Conservation (phyloP, 2,113 vertebrate genomes). For the Hystrix cristata region DNA sequence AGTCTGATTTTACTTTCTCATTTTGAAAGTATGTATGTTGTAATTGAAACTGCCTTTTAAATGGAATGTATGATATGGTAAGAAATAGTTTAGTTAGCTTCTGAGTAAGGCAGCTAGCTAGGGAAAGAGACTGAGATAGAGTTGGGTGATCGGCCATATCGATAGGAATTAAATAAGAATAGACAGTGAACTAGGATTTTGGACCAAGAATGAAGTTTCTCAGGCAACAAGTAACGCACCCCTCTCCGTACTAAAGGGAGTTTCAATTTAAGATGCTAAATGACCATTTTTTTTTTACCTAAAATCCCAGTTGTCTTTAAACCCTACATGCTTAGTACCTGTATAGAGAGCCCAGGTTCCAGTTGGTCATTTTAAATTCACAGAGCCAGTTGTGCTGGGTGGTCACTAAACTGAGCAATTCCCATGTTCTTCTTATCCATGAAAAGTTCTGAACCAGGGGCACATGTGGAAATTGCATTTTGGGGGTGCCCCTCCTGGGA, state of each 20-base stretch:
- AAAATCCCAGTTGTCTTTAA: not conserved
- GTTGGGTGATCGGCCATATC: not conserved
- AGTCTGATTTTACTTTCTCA: conserved; percentile 48
- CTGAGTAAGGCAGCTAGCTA: not conserved
- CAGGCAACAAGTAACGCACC: not conserved
- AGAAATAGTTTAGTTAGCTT: not conserved
- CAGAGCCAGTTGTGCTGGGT: not conserved
- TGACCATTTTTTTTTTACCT: not conserved
- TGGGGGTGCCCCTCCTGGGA: not conserved
- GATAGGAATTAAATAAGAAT: not conserved
- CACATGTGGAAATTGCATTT: not conserved
- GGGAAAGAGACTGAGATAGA: not conserved
- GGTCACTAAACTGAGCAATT: not conserved
- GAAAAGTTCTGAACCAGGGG: not conserved
- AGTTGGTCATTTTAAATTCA: not conserved
- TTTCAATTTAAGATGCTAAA: not conserved
- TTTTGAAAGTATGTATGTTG: conserved; percentile 45
- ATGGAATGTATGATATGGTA: not conserved
- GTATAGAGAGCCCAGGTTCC: not conserved
- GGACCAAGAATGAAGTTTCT: not conserved
- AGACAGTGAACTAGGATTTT: not conserved
- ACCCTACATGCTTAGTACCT: not conserved
- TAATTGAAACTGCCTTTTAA: conserved; percentile 54
- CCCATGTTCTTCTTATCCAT: not conserved
- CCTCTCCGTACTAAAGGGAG: not conserved